Base-by-base conservation (phyloP, 1,140 invertebrate species). In the Anagrus nilaparvatae region DNA sequence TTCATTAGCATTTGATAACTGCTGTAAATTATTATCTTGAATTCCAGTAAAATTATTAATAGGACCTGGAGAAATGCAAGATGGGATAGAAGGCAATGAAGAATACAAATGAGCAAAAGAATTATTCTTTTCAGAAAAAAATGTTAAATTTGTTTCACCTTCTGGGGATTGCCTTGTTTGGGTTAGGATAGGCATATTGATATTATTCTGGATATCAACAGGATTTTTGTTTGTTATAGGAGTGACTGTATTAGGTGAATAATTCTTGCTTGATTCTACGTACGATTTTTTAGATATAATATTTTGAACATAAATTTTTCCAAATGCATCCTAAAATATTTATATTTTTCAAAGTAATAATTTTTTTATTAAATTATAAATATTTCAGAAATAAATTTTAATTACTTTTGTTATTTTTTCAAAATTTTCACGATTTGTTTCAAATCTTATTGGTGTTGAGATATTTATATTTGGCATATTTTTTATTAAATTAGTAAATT, bases 11-110 rank as follows among this genome's bases (percentile, higher is more conserved):
- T 77, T 84, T 10, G 84, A 84, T 52, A 88, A 61, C 52, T 84
- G 82, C 35, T 83, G 81, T 43, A 87, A 63, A 68, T 87, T 87
- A 55, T 87, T 87, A 58, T 87, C 84, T 27, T 83, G 79, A 63
- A 87, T 84, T 51, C 80, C 84, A 14, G 77, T 75, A 40, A 79
- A 63, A 25, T 68, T 68, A 38, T 71, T 69, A 29, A 66, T 71
- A 13, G 69, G 55, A 47, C 66, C 65, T 53, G 61, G 59, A 57
- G 61, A 54, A 47, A 59, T 51, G 20, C 60, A 59, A n/a, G n/a
- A n/a, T n/a, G n/a, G n/a, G n/a, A n/a, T n/a, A 13, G 69, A 59
- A 12, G 60, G 57, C 17, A 63, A 64, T 33, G 60, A 54, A 17
- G 64, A 58, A 44, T 65, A 67, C 33, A 63, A 59, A 17, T 64